These are phyloP conservation scores for Eriocheir sinensis DNA, from an alignment of 1,140 invertebrate species.

Conservation along the genomic window DNA sequence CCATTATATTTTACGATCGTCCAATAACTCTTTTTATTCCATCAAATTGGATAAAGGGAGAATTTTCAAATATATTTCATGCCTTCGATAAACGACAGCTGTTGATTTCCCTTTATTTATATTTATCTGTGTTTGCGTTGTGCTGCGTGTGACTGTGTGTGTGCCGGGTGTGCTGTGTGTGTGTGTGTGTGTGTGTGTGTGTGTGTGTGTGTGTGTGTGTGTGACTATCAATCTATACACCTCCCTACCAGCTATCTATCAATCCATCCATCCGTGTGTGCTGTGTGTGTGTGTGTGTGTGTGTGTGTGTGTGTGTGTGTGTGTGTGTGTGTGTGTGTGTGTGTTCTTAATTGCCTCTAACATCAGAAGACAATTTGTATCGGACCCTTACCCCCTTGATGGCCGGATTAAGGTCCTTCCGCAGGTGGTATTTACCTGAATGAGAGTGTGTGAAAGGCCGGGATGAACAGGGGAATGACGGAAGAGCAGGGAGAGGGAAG, in stretches of 20 bases:
- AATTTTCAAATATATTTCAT: conserved; percentile 27
- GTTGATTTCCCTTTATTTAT: neutral
- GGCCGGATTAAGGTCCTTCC: too few species aligned
- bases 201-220: conserved; percentile 22
- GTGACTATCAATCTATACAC: too few species aligned
- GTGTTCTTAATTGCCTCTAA: neutral
- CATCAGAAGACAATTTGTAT: neutral
- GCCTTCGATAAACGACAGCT: neutral
- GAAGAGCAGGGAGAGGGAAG: too few species aligned
- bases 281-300: conserved; percentile 21
- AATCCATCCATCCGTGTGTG: too few species aligned
- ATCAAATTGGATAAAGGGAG: neutral
- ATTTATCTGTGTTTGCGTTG: neutral
- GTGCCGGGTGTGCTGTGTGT: neutral
- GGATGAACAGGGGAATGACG: too few species aligned
- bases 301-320: conserved; percentile 16
- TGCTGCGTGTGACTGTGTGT: neutral
- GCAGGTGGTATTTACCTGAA: too few species aligned
- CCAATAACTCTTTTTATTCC: conserved; percentile 15
- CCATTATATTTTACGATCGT: conserved; percentile 26
- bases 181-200: conserved; percentile 10
- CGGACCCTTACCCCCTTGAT: neutral
- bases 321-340: too few species aligned
- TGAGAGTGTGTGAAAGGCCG: too few species aligned
- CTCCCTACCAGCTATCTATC: too few species aligned